Base-by-base conservation (phyloP, 2,888 invertebrate genomes). In the Drosophila mimetica region DNA sequence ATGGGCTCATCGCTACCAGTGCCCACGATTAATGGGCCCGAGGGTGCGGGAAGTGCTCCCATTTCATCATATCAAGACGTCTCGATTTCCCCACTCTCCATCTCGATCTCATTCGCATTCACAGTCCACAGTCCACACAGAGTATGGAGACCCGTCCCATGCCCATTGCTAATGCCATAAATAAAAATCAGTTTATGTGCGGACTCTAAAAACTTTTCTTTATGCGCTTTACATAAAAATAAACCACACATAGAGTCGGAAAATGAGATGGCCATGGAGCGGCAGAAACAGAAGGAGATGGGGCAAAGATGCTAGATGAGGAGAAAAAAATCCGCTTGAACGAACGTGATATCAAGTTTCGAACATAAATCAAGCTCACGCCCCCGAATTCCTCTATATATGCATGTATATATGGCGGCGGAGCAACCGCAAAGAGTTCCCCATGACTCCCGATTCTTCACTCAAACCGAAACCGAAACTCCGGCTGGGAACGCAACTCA, bases 101-200 rank as follows among this genome's bases (percentile, higher is more conserved):
- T 48, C 34, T n/a, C 71, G 32, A 36, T 50, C 57, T 25, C 66
- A 50, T 42, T 65, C 48, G 22, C 67, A 65, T 65, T 46, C 42
- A n/a, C n/a, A n/a, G n/a, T n/a, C n/a, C n/a, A n/a, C n/a, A n/a
- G n/a, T n/a, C n/a, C n/a, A n/a, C n/a, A n/a, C 36, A 67, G 37
- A 14, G 8, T 11, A 9, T 18, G 16, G 42, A 18, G 11, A 13
- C 16, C 36, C 14, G 5, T 52, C 28, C 59, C 71, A 32, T 36
- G 60, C 39, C 60, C 71, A 52, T 34, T 66, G 66, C 46, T 64
- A 70, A 67, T 61, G 66, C 74, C 82, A 83, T 83, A 83, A 87
- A 83, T 87, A 85, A 85, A 85, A 87, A 82, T 87, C 88, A 87
- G 77, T 83, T 83, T 83, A 83, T 87, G 88, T 86, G 86, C 52